Conservation (phyloP, 2,888 invertebrate genomes). For the Tuberolachnus salignus region DNA sequence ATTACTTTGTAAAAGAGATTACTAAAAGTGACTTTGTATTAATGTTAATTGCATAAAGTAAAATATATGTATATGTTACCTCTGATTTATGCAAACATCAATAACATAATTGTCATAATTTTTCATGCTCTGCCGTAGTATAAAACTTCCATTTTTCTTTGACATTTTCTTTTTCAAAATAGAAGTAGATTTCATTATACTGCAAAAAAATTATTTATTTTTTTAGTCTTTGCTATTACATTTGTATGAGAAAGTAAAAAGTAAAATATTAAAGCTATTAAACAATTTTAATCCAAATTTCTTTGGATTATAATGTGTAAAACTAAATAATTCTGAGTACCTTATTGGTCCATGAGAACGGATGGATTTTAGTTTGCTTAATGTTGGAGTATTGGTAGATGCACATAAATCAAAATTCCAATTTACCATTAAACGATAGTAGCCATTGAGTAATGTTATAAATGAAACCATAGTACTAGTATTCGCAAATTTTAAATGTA, state of each 20-base stretch:
- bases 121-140: slow-evolving; percentile 81
- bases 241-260: no score
- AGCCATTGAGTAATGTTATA: slow-evolving; percentile 82
- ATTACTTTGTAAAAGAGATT: no score
- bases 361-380: slow-evolving; percentile 73
- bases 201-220: background rate
- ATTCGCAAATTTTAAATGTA: slow-evolving; percentile 70
- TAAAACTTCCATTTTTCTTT: slow-evolving; percentile 78
- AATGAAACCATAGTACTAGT: slow-evolving; percentile 75
- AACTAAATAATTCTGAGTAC: slow-evolving; percentile 63
- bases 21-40: slow-evolving; percentile 63
- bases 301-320: background rate
- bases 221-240: background rate
- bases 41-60: slow-evolving; percentile 58
- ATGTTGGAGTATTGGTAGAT: slow-evolving; percentile 79
- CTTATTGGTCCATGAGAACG: slow-evolving; percentile 92
- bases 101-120: slow-evolving; percentile 80
- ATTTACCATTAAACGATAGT: slow-evolving; percentile 83
- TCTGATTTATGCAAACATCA: slow-evolving; percentile 71
- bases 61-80: slow-evolving; percentile 52
- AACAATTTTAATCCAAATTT: no score
- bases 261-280: no score
- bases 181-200: slow-evolving; percentile 75
- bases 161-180: slow-evolving; percentile 80
- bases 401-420: slow-evolving; percentile 91